Evolutionary conservation across 2,797 vertebrate species (phyloP).

Genomic region (Cyprinella venusta): DNA sequence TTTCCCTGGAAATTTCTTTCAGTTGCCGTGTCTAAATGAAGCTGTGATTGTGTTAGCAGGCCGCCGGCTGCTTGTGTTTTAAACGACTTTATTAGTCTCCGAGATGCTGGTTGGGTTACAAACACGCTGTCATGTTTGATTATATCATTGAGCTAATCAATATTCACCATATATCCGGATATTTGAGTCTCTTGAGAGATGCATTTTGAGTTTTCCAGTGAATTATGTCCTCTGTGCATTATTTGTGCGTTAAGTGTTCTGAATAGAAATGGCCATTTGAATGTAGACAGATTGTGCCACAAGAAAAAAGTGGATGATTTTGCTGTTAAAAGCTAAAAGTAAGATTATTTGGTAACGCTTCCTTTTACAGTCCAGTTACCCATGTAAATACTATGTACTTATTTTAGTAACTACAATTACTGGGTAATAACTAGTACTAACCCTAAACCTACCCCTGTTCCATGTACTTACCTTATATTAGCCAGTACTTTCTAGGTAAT

Average conservation of each 20-base stretch:
- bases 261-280: background rate
- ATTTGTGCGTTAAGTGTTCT: background rate
- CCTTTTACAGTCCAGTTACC: too few species aligned
- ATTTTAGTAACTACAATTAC: too few species aligned
- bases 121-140: constrained; percentile 34
- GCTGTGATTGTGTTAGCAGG: constrained; percentile 30
- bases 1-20: constrained; percentile 42
- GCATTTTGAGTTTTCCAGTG: background rate
- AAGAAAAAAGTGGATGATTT: background rate
- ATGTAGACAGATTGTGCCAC: background rate
- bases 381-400: too few species aligned
- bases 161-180: constrained; percentile 12
- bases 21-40: constrained; percentile 33
- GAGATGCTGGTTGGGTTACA: background rate
- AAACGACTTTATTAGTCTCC: background rate
- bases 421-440: too few species aligned
- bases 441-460: too few species aligned
- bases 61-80: constrained; percentile 20
- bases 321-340: background rate
- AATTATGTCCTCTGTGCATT: background rate
- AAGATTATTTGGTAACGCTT: background rate
- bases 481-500: too few species aligned
- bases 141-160: constrained; percentile 11
- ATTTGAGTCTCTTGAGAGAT: background rate
- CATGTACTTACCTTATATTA: too few species aligned